These are phyloP conservation scores for Sarcophaga rosellei DNA, from an alignment of 2,888 invertebrate genomes.

Conservation along the genomic window DNA sequence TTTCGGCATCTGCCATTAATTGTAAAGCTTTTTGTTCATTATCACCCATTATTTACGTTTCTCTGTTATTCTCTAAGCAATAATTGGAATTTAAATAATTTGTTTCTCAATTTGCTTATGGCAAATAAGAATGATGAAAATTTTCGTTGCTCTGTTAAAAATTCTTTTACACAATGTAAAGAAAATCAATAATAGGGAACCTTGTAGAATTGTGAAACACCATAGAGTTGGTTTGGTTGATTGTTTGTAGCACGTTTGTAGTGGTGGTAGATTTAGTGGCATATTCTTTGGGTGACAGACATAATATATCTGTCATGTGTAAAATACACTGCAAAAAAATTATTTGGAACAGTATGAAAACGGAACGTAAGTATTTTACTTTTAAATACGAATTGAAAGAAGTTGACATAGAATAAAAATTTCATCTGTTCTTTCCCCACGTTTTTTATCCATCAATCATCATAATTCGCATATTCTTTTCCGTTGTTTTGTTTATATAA, in stretches of 20 bases:
- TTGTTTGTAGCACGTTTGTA: conserved; percentile 19
- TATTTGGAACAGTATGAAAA: conserved; percentile 17
- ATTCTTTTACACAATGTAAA: conserved; percentile 64
- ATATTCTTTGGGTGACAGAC: conserved; percentile 30
- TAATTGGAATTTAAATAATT: conserved; percentile 23
- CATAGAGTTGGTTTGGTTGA: conserved; percentile 8
- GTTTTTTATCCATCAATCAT: too few species aligned
- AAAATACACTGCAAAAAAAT: conserved; percentile 52
- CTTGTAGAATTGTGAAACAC: conserved; percentile 43
- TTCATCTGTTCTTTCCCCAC: too few species aligned
- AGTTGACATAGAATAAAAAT: too few species aligned
- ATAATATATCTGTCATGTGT: conserved; percentile 56
- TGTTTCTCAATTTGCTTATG: conserved; percentile 31
- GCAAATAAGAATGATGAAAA: conserved; percentile 61
- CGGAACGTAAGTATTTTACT: conserved; percentile 32
- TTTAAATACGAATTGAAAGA: neutral
- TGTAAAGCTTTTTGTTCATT: conserved; percentile 97
- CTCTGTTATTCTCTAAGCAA: conserved; percentile 44
- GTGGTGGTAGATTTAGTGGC: conserved; percentile 4
- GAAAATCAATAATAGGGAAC: conserved; percentile 66
- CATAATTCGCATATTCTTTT: too few species aligned
- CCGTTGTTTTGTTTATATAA: too few species aligned
- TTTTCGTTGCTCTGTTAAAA: conserved; percentile 65
- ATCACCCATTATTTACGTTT: conserved; percentile 86
- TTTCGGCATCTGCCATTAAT: conserved; percentile 95